Base-by-base conservation (phyloP, 2,797 vertebrate genomes). In the Australoheros facetus region DNA sequence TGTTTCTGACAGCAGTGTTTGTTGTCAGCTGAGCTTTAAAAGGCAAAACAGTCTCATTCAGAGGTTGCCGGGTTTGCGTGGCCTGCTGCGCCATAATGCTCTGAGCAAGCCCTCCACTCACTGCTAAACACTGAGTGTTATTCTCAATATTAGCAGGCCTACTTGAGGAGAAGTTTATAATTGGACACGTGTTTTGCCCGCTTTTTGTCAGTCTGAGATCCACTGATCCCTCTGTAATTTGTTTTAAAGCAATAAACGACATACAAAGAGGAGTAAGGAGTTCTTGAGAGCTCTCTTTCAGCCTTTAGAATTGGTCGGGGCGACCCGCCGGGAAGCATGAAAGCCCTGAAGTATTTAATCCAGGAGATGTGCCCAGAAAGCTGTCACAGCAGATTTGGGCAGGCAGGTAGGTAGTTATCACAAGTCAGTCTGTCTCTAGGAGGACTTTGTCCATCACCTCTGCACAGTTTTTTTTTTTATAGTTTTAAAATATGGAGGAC, bases 301-400 rank as follows among this genome's bases (percentile, higher is more conserved):
- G 58, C 28, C 83, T 80, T 84, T 91, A 94, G 80, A 94, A 94
- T 91, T 86, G 78, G 64, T 59, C 76, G 5, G 23, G 87, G 85
- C 81, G 74, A 82, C 91, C 91, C 79, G 80, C 90, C 60, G 93
- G 64, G 92, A 79, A 83, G 56, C 82, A 57, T 34, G 11, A 26
- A 84, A 87, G 84, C 55, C 86, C 77, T 73, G 9, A 88, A 90
- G 85, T 95, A 95, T 96, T 95, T 95, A 95, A 95, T 91, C 87
- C 78, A 75, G 77, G 19, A 81, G 64, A 78, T 85, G 86, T 75
- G 79, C 56, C 78, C 72, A 28, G 2, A 16, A 30, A 74, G 64
- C 80, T 56, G 86, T 77, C 88, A 85, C 81, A 17, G 53, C 39
- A 64, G 54, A 85, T 57, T 51, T 54, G 54, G 79, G 51, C 48